These are phyloP conservation scores for Lacanobia oleracea DNA, from an alignment of 2,888 invertebrate genomes.

Conservation along the genomic window DNA sequence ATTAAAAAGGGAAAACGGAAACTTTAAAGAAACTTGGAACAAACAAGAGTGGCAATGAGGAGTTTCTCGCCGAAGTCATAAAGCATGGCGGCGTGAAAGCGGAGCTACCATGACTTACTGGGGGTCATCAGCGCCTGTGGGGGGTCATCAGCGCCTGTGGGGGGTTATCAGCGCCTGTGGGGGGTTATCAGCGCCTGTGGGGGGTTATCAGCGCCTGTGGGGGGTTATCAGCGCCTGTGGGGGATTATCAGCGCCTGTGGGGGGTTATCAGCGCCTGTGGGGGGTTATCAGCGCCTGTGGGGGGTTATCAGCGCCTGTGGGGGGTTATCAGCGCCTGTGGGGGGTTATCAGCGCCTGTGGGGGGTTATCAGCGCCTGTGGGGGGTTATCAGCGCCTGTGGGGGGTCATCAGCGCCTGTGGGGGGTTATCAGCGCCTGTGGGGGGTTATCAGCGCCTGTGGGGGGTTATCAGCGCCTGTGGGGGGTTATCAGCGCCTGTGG, in stretches of 20 bases:
- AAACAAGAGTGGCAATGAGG: constrained; percentile 45
- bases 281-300: constrained; percentile 28
- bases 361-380: constrained; percentile 28
- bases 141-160: constrained; percentile 23
- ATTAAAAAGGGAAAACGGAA: constrained; percentile 54
- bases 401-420: constrained; percentile 23
- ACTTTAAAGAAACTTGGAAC: constrained; percentile 54
- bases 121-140: constrained; percentile 43
- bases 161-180: constrained; percentile 28
- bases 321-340: constrained; percentile 28
- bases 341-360: constrained; percentile 28
- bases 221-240: constrained; percentile 28
- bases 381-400: constrained; percentile 31
- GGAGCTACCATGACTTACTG: constrained; percentile 36
- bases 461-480: constrained; percentile 28
- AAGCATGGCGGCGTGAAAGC: constrained; percentile 64
- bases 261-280: constrained; percentile 28
- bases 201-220: constrained; percentile 28
- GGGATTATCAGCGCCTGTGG: constrained; percentile 28
- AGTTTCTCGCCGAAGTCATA: constrained; percentile 59
- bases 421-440: constrained; percentile 28
- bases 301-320: constrained; percentile 28
- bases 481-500: constrained; percentile 28
- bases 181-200: constrained; percentile 28
- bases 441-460: constrained; percentile 28